Base-by-base conservation (phyloP, 2,888 invertebrate genomes). In the Spisula subtruncata region DNA sequence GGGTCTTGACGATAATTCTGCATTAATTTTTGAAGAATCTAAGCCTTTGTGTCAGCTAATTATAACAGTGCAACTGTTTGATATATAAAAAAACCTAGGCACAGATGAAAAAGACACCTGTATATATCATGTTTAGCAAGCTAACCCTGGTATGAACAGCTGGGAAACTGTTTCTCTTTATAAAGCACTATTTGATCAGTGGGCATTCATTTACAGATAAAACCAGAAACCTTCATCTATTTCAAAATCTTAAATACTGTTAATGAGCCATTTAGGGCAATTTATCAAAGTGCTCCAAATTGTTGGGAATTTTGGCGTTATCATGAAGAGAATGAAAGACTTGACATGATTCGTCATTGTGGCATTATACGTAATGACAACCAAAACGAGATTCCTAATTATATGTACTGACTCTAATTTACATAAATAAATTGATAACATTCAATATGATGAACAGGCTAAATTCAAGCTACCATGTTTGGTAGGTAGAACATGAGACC, bases 251-350 rank as follows among this genome's bases (percentile, higher is more conserved):
- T 10, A 83, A 56, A 83, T 83, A 56, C 46, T 25, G 41, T 83
- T 66, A 83, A 83, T 46, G 66, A 83, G 66, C 83, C 66, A 83
- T 83, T 66, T 46, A 16, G 66, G 82, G 82, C 56, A 83, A 83
- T 83, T 56, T 56, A 83, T 83, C 82, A 83, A 60, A 83, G 46
- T 25, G 32, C 66, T 83, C 83, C 56, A 83, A 56, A 66, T 41
- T 60, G 60, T 83, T 54, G 25, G 14, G 48, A 75, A 35, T 32
- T 32, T 75, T 35, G 75, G 75, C 35, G 75, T 75, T 75, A 75
- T 75, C 75, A 75, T 75, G 75, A 75, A 32, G 32, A 35, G 75
- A 10, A 32, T 35, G 75, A 75, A 75, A 75, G 35, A 75, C 29
- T 0, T 25, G 75, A 75, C 32, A 25, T 75, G 75, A 75, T 35